A percentile compares a stretch with the other conserved stretches of the same genome.
phyloP scores from a whole-genome alignment of 2,888 invertebrate genomes.

The Elysia crispata region DNA sequence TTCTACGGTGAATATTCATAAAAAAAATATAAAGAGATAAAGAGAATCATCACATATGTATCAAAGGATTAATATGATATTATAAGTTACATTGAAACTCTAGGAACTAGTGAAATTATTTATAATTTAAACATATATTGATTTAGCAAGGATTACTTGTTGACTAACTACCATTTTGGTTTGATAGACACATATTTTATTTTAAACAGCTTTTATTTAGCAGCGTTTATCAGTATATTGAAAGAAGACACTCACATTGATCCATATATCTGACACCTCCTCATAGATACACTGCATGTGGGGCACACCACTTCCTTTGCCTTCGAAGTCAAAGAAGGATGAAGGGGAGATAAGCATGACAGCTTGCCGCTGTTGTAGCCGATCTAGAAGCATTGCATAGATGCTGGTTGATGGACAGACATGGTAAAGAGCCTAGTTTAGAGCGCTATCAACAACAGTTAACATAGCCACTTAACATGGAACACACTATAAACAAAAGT shows the following conservation, averaged over 20 bases:
- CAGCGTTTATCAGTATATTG: too few species aligned
- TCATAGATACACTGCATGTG: slow-evolving; percentile 77
- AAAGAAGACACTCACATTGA: slow-evolving; percentile 84
- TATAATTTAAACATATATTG: too few species aligned
- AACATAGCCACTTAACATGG: too few species aligned
- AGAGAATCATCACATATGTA: not conserved
- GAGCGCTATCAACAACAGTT: too few species aligned
- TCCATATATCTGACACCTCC: slow-evolving; percentile 89
- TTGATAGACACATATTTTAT: too few species aligned
- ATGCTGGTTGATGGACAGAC: slow-evolving; percentile 81
- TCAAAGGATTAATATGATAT: not conserved
- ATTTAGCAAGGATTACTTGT: too few species aligned
- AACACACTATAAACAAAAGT: too few species aligned
- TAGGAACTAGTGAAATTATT: too few species aligned
- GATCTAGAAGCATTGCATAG: slow-evolving; percentile 93
- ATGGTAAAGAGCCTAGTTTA: not conserved
- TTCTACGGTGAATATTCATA: too few species aligned
- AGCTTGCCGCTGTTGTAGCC: slow-evolving; percentile 91
- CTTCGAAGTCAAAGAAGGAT: slow-evolving; percentile 81
- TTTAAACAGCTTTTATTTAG: too few species aligned
- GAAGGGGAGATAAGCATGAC: slow-evolving; percentile 88
- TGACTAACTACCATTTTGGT: too few species aligned
- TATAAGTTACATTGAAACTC: too few species aligned
- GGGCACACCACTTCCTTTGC: slow-evolving; percentile 52
- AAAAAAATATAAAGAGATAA: not conserved